A percentile compares a stretch with the other conserved stretches of the same genome.
Evolutionary conservation across 2,113 vertebrate species (phyloP).

Genomic region (Callionymus lyra): DNA sequence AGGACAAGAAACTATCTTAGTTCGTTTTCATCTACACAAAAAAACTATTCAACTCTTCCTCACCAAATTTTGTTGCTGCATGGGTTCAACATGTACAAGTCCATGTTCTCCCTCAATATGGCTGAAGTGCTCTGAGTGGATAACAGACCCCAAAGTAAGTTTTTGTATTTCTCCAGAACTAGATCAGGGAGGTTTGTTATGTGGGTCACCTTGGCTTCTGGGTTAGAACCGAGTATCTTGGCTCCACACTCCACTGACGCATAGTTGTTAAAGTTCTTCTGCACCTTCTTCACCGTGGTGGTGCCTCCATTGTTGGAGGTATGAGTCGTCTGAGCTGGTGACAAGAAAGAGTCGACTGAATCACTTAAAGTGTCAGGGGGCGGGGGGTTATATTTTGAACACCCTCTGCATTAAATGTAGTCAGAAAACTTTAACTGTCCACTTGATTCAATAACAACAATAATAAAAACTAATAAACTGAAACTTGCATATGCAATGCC

Average conservation of each 20-base stretch:
- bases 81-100: constrained; percentile 96
- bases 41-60: constrained; percentile 23
- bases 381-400: too few species aligned
- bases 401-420: too few species aligned
- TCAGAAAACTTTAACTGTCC: too few species aligned
- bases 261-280: constrained; percentile 97
- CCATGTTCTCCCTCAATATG: constrained; percentile 96
- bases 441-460: too few species aligned
- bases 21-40: too few species aligned
- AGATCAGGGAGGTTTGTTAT: too few species aligned
- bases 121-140: constrained; percentile 84
- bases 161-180: not conserved
- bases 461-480: too few species aligned
- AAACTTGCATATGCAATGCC: too few species aligned
- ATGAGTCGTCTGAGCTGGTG: constrained; percentile 79
- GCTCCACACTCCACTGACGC: constrained; percentile 98
- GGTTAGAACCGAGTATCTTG: constrained; percentile 90
- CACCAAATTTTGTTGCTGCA: constrained; percentile 99
- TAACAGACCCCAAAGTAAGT: not conserved
- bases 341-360: not conserved
- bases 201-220: constrained; percentile 82
- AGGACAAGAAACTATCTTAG: not conserved
- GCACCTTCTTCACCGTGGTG: constrained; percentile 79
- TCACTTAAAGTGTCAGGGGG: too few species aligned
- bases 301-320: constrained; percentile 74